Percentiles rank a stretch among this genome's conserved stretches.
phyloP scores from a whole-genome alignment of 2,888 invertebrate species.

The Oligia latruncula region DNA sequence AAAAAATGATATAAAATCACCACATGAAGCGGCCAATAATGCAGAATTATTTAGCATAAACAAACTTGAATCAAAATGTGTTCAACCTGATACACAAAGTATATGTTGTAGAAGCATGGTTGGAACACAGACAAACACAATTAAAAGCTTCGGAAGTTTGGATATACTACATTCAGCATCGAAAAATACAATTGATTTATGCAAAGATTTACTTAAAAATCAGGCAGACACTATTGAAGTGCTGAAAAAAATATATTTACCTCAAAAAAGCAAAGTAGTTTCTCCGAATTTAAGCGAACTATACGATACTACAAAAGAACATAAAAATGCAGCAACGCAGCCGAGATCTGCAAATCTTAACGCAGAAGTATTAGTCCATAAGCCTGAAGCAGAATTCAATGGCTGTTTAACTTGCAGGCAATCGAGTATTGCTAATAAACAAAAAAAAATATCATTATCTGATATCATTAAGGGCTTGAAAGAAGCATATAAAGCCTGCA shows the following conservation, averaged over 20 bases:
- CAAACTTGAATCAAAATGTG: conserved; percentile 12
- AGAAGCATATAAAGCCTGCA: conserved; percentile 81
- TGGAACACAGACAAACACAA: conserved; percentile 1
- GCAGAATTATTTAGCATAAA: neutral
- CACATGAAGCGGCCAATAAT: neutral
- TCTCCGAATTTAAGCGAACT: neutral
- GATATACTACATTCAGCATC: conserved; percentile 2
- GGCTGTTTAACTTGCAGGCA: conserved; percentile 1
- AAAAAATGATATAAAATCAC: neutral
- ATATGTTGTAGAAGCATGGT: neutral
- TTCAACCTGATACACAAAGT: conserved; percentile 13
- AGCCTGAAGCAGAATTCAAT: conserved; percentile 70
- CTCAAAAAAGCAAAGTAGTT: conserved; percentile 1
- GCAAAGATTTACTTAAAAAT: conserved; percentile 9
- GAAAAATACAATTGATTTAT: neutral
- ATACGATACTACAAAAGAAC: neutral
- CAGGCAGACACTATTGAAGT: conserved; percentile 2
- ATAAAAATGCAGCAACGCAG: neutral
- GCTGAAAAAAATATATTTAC: conserved; percentile 33
- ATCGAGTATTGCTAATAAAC: conserved; percentile 10
- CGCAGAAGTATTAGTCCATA: conserved; percentile 66
- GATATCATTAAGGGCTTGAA: conserved; percentile 79
- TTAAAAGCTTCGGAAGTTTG: neutral
- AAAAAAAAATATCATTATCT: conserved; percentile 59
- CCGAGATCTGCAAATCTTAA: neutral